Evolutionary conservation across 2,113 vertebrate genomes (phyloP).

Genomic region (Microtus montanus): DNA sequence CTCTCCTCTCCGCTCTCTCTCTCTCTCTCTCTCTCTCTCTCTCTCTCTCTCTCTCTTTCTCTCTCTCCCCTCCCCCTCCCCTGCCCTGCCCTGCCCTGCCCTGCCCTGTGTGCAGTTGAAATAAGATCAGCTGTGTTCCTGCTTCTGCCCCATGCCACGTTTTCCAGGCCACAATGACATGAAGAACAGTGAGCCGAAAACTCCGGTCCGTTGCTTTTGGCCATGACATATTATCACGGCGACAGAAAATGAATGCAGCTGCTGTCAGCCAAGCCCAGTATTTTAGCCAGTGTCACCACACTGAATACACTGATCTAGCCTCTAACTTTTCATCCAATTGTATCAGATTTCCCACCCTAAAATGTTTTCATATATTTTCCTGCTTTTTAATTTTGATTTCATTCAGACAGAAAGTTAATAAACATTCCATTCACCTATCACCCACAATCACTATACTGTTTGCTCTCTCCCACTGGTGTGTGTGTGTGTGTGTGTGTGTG

Average conservation of each 20-base stretch:
- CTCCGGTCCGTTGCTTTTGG: neutral
- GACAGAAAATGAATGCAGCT: neutral
- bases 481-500: too few relatives aligned
- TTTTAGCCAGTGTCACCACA: neutral
- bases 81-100: too few relatives aligned
- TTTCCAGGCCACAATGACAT: neutral
- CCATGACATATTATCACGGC: neutral
- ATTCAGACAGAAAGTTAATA: slow-evolving; percentile 40
- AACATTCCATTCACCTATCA: neutral
- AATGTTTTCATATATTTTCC: neutral
- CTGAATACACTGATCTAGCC: neutral
- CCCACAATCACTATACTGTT: neutral
- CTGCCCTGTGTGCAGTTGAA: neutral
- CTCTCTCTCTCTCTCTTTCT: too few relatives aligned
- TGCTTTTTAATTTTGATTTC: slow-evolving; percentile 23
- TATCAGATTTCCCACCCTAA: neutral
- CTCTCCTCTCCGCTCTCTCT: neutral
- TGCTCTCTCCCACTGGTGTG: neutral
- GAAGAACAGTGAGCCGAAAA: neutral
- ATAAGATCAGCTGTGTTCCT: neutral
- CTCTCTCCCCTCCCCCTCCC: too few relatives aligned
- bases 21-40: neutral
- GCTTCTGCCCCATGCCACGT: neutral
- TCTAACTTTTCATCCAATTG: slow-evolving; percentile 3
- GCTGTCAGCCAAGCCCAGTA: neutral